Base-by-base conservation (phyloP, 2,888 invertebrate species). In the Acanthosepion lycidas region DNA sequence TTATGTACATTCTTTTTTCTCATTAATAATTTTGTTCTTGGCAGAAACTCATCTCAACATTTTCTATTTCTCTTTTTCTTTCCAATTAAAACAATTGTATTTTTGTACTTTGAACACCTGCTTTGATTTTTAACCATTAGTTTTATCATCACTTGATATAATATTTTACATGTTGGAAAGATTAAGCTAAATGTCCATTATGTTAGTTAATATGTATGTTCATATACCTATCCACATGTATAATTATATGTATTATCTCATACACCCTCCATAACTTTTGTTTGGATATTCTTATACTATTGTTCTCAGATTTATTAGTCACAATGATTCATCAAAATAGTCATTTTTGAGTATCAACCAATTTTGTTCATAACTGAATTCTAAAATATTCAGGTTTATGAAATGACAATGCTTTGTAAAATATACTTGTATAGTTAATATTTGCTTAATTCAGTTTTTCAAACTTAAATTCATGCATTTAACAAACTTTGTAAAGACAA, bases 31-130 rank as follows among this genome's bases (percentile, higher is more conserved):
- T 78, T 78, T 78, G 78, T 78, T 33, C 78, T 78, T 78, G n/a
- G 18, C n/a, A n/a, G 78, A 78, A 78, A 78, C n/a, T n/a, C n/a
- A 78, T 78, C 78, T n/a, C 33, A n/a, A 78, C 18, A 78, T 78
- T 78, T 78, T 78, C 78, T 78, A n/a, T 78, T 78, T 78, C n/a
- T 78, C n/a, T 78, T 78, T 78, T 78, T 78, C 78, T 78, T 78
- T 78, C 33, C 15, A 8, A 33, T 78, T 18, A 33, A 78, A 78
- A 78, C 78, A 33, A 78, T 33, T 78, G 78, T n/a, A 33, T 78
- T 78, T 78, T 78, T 78, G 78, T 78, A 78, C 78, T 78, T 78
- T 78, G 78, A 78, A 78, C 78, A 33, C n/a, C 78, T 78, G 78
- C 78, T 78, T 59, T 59, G 59, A 59, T 59, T 78, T 78, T 78